These are phyloP conservation scores for Gymnorhina tibicen DNA, from an alignment of 2,113 vertebrate genomes.

Conservation along the genomic window DNA sequence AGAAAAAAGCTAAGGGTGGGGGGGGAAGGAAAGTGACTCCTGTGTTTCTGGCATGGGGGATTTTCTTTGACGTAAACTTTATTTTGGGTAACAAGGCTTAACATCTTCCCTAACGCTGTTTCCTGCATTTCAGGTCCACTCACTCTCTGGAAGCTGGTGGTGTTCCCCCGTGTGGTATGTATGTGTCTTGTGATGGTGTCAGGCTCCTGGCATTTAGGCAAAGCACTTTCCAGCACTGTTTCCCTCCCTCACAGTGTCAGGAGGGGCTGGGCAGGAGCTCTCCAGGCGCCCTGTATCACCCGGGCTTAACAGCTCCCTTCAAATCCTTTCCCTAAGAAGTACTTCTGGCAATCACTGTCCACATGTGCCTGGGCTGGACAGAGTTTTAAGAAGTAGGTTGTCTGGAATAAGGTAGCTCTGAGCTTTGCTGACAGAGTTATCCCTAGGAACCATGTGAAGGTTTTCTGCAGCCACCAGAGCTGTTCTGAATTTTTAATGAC, in stretches of 20 bases:
- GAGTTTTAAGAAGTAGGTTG: background rate
- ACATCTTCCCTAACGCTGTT: background rate
- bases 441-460: background rate
- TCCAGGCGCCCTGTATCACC: background rate
- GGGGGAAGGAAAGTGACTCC: background rate
- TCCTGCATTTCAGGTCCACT: background rate
- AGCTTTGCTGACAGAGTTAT: background rate
- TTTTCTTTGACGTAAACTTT: background rate
- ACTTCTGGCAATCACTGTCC: background rate
- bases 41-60: background rate
- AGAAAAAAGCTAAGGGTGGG: background rate
- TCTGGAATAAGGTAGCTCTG: background rate
- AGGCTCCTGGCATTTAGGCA: background rate
- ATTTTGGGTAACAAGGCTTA: background rate
- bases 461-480: background rate
- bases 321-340: background rate
- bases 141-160: background rate
- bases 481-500: background rate
- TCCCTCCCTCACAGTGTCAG: background rate
- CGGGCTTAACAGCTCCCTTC: background rate
- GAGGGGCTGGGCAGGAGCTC: background rate
- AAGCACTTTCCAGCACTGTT: fast-evolving
- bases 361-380: background rate
- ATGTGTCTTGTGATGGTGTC: background rate
- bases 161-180: fast-evolving